phyloP scores from a whole-genome alignment of 1,140 invertebrate species.

The Holcopasites calliopsidis region DNA sequence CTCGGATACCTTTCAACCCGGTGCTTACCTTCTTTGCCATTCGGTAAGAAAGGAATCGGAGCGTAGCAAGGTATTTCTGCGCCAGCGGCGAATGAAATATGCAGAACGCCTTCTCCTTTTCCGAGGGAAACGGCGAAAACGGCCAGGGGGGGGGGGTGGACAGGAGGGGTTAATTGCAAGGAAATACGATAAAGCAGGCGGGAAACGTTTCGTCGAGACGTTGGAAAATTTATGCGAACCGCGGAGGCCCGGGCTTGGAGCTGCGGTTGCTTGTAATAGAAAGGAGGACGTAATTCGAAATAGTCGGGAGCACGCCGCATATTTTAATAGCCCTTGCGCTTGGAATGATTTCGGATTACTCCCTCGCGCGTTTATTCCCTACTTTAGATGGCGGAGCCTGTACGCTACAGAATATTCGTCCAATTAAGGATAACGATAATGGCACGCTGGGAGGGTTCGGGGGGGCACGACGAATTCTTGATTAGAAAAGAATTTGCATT shows the following conservation, averaged over 20 bases:
- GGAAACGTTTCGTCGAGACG: conserved; percentile 58
- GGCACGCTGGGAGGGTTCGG: background rate
- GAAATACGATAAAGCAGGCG: conserved; percentile 62
- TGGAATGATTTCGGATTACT: background rate
- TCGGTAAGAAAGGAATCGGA: conserved; percentile 19
- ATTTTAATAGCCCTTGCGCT: conserved; percentile 20
- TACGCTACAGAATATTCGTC: too few species aligned
- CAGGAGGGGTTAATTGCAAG: conserved; percentile 62
- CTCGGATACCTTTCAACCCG: too few species aligned
- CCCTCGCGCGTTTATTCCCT: background rate
- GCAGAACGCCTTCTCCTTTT: conserved; percentile 44
- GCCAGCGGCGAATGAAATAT: conserved; percentile 56
- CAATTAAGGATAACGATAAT: too few species aligned
- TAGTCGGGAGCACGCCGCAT: conserved; percentile 36
- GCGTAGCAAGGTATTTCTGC: conserved; percentile 17
- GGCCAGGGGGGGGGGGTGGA: background rate
- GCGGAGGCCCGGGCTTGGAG: background rate
- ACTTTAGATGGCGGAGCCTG: too few species aligned
- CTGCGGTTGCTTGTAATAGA: too few species aligned
- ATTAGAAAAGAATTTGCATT: conserved; percentile 67
- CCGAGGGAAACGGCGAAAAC: conserved; percentile 11
- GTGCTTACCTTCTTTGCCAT: background rate
- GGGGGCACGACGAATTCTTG: conserved; percentile 22
- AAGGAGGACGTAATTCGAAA: conserved; percentile 25
- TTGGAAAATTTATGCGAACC: conserved; percentile 59